Percentiles rank a stretch among this genome's conserved stretches.
phyloP scores from a whole-genome alignment of 2,888 invertebrate genomes.

The Notodromas monacha region DNA sequence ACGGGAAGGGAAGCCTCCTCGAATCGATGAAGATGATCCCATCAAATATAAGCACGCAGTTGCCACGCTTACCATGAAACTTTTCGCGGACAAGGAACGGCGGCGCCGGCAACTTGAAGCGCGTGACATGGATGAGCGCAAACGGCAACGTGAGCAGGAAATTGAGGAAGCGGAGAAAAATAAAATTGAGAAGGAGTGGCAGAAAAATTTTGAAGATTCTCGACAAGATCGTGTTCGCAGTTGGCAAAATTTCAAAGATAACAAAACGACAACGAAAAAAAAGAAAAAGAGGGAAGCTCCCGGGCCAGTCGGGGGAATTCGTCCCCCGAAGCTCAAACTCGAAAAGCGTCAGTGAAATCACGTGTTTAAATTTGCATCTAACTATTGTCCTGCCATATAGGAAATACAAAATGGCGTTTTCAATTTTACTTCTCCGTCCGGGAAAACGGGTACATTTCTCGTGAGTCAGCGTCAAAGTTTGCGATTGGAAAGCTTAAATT shows the following conservation, averaged over 20 bases:
- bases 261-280: slow-evolving; percentile 35
- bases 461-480: too few species aligned
- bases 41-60: slow-evolving; percentile 42
- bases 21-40: slow-evolving; percentile 33
- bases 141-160: slow-evolving; percentile 69
- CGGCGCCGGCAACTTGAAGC: slow-evolving; percentile 53
- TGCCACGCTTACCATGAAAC: slow-evolving; percentile 95
- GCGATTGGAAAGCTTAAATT: too few species aligned
- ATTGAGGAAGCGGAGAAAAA: slow-evolving; percentile 65
- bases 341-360: too few species aligned
- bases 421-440: too few species aligned
- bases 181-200: slow-evolving; percentile 76
- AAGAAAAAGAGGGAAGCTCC: slow-evolving; percentile 42
- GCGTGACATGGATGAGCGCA: slow-evolving; percentile 66
- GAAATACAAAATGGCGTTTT: too few species aligned
- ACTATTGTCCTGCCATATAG: too few species aligned
- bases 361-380: too few species aligned
- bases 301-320: slow-evolving; percentile 36
- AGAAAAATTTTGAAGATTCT: slow-evolving; percentile 92
- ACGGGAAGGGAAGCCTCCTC: slow-evolving; percentile 38
- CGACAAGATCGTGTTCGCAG: slow-evolving; percentile 64
- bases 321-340: slow-evolving; percentile 70
- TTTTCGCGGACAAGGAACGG: slow-evolving; percentile 79
- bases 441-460: too few species aligned
- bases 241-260: slow-evolving; percentile 63